Base-by-base conservation (phyloP, 2,113 vertebrate species). In the Cygnus atratus region DNA sequence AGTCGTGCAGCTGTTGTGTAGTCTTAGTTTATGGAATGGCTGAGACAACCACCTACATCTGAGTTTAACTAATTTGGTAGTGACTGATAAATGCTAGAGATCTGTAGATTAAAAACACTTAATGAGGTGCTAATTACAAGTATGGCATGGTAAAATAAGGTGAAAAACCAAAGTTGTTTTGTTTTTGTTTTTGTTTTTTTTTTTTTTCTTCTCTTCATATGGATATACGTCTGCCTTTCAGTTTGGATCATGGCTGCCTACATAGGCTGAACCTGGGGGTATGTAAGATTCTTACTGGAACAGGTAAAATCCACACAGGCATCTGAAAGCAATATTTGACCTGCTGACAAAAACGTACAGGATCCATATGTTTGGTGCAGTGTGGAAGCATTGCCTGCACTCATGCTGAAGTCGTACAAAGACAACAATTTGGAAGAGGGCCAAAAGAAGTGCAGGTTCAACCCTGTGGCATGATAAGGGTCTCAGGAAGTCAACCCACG, bases 281-380 rank as follows among this genome's bases (percentile, higher is more conserved):
- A 29, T 2, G 1, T 10, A 37, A 67, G 72, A 33, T 88, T 77
- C 52, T 52, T 71, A 41, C 0, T 65, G 58, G 67, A 82, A 65
- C 29, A 43, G 76, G 13, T 73, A 43, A 94, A 84, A 86, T 61
- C 61, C 73, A 4, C 46, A 33, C 59, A 88, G 65, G 57, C 8
- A 2, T 86, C 90, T 96, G 93, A 93, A 92, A 92, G 46, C 77
- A 93, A n/a, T 95, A 84, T 59, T 71, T 94, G 85, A 95, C 57
- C 65, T 84, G 57, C 43, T 90, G 93, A 93, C 85, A 87, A 73
- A 76, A 66, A 94, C 61, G 84, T 55, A 92, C 55, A 90, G 76
- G 72, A 74, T 88, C 79, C 90, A 81, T 90, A 74, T 31, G 14
- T 29, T 61, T 92, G 57, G 41, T 95, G 66, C 78, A 73, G 3